Conservation (phyloP, 2,113 vertebrate species). For the Salvelinus fontinalis region DNA sequence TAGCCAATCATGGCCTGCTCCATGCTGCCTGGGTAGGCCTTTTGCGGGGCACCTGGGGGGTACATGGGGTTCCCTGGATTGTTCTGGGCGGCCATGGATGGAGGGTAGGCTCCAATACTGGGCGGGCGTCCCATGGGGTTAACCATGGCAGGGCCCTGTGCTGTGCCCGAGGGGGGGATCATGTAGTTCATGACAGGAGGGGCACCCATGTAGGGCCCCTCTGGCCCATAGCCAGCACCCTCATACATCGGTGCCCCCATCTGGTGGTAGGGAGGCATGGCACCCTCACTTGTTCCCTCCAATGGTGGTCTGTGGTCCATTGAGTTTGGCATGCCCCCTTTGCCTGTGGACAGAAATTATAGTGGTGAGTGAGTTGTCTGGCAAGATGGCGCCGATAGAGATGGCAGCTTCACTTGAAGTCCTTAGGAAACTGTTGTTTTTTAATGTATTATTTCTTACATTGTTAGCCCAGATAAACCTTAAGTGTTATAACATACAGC, state of each 20-base stretch:
- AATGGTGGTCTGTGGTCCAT: conserved; percentile 84
- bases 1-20: conserved; percentile 86
- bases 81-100: too few relatives aligned
- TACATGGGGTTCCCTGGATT: conserved; percentile 70
- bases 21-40: conserved; percentile 79
- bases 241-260: conserved; percentile 84
- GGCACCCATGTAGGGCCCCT: conserved; percentile 81
- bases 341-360: conserved; percentile 73
- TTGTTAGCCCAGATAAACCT: too few relatives aligned
- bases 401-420: too few relatives aligned
- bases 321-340: conserved; percentile 79
- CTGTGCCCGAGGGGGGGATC: conserved; percentile 79
- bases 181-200: conserved; percentile 83
- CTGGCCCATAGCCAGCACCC: conserved; percentile 79
- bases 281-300: conserved; percentile 81
- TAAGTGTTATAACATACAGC: too few relatives aligned
- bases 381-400: too few relatives aligned
- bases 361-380: neutral
- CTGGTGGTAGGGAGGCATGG: conserved; percentile 85
- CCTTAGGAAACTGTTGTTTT: too few relatives aligned
- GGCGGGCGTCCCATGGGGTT: conserved; percentile 80
- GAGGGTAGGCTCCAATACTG: conserved; percentile 61
- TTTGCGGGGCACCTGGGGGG: conserved; percentile 75
- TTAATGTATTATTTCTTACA: too few relatives aligned
- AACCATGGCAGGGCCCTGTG: conserved; percentile 79